Base-by-base conservation (phyloP, 2,888 invertebrate genomes). In the Caenorhabditis sinica region DNA sequence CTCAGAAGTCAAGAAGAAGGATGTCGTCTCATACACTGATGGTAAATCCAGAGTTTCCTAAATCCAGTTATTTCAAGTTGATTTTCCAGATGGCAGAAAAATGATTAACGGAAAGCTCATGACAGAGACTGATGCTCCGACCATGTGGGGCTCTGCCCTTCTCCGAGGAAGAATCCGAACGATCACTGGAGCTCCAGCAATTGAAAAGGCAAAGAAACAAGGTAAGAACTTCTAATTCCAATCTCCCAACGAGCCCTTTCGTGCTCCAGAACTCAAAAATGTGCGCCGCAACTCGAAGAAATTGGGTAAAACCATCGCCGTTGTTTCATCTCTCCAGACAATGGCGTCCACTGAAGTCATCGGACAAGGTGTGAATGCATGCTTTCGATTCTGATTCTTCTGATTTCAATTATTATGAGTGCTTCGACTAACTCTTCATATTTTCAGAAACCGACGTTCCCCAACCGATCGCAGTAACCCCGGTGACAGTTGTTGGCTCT, bases 1-100 rank as follows among this genome's bases (percentile, higher is more conserved):
- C 80, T 82, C 88, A 1, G 86, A 89, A 49, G 75, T 83, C 5
- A 89, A 89, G 74, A 72, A 86, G n/a, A 88, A 86, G 40, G 82
- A 82, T 33, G 79, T 79, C 25, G 81, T 88, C n/a, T 72, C 84
- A 20, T 89, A 89, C 58, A 89, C 88, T 13, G 80, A 81, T 65
- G 88, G 89, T 88, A 15, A 56, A 28, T 23, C 6, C 9, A 15
- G 56, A 1, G 8, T 17, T 4, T 45, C 23, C 20, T 8, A 53
- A 56, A 15, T 8, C 13, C 13, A 6, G 2, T 2, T 11, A 11
- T 40, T 11, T 13, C 13, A 0, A 49, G n/a, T n/a, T 2, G 5
- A 20, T 3, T 1, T 28, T 56, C 33, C 73, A 86, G 88, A 88
- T 74, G 88, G 88, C 17, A 71, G 88, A n/a, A 86, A 87, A 77